Evolutionary conservation across 2,888 invertebrate genomes (phyloP).

Genomic region (Iselma pallidipennis): DNA sequence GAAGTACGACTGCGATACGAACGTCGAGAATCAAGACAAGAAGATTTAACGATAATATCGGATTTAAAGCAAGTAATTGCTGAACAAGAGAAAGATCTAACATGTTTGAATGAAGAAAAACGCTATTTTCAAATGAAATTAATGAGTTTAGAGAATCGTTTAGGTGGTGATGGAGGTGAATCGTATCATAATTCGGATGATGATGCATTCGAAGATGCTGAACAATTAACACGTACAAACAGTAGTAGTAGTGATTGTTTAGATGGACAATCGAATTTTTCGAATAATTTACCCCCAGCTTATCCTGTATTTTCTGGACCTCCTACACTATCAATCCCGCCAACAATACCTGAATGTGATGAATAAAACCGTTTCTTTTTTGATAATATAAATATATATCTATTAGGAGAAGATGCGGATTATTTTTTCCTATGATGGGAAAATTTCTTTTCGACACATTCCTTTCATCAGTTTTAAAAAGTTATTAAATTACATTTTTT

Average conservation of each 20-base stretch:
- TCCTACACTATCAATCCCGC: constrained; percentile 46
- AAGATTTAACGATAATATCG: constrained; percentile 61
- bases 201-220: constrained; percentile 47
- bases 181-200: constrained; percentile 31
- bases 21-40: constrained; percentile 60
- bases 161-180: constrained; percentile 30
- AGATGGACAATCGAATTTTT: constrained; percentile 11
- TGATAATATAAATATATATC: constrained; percentile 14
- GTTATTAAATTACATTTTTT: too few relatives aligned
- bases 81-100: constrained; percentile 62
- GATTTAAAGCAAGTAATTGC: constrained; percentile 62
- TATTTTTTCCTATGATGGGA: background rate
- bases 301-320: constrained; percentile 20
- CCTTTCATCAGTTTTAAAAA: too few relatives aligned
- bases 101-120: constrained; percentile 61
- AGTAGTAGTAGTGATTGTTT: background rate
- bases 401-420: constrained; percentile 8
- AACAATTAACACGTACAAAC: constrained; percentile 12
- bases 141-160: constrained; percentile 47
- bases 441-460: too few relatives aligned
- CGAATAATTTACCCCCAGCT: constrained; percentile 13
- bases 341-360: constrained; percentile 54
- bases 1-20: constrained; percentile 64
- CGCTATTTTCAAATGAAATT: constrained; percentile 62
- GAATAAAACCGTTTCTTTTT: constrained; percentile 34